A percentile compares a stretch with the other conserved stretches of the same genome.
Evolutionary conservation across 2,113 vertebrate genomes (phyloP).

Genomic region (Barbus barbus): DNA sequence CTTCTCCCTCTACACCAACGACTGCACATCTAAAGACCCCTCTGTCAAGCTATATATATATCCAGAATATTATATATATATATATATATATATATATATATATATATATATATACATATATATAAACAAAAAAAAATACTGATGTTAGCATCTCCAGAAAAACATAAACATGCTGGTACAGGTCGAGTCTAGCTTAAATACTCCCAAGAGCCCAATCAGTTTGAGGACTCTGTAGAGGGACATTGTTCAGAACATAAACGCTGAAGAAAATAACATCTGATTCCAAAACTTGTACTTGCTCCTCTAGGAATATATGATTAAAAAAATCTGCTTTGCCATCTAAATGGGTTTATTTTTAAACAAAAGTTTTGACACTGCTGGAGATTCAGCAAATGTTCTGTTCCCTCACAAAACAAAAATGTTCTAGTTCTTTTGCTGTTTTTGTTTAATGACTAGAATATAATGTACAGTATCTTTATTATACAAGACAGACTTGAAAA

Average conservation of each 20-base stretch:
- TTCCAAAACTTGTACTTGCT: constrained; percentile 8
- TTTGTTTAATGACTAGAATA: background rate
- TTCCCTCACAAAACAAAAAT: background rate
- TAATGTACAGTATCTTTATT: background rate
- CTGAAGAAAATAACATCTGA: constrained; percentile 33
- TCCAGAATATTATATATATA: too few species aligned
- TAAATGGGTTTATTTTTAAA: background rate
- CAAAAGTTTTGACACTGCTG: background rate
- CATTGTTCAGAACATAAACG: constrained; percentile 8
- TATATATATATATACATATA: too few species aligned
- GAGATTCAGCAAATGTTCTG: background rate
- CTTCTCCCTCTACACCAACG: too few species aligned
- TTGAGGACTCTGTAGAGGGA: constrained; percentile 6
- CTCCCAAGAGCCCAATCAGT: background rate
- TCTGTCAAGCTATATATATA: too few species aligned
- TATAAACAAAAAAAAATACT: too few species aligned
- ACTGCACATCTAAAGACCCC: too few species aligned
- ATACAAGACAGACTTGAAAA: background rate
- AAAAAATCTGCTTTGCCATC: constrained; percentile 15
- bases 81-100: too few species aligned
- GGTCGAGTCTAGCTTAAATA: background rate
- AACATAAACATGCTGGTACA: background rate
- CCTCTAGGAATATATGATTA: background rate
- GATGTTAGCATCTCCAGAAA: background rate
- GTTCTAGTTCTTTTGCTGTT: background rate